Evolutionary conservation across 2,888 invertebrate genomes (phyloP).

Genomic region (Blastobasis adustella): DNA sequence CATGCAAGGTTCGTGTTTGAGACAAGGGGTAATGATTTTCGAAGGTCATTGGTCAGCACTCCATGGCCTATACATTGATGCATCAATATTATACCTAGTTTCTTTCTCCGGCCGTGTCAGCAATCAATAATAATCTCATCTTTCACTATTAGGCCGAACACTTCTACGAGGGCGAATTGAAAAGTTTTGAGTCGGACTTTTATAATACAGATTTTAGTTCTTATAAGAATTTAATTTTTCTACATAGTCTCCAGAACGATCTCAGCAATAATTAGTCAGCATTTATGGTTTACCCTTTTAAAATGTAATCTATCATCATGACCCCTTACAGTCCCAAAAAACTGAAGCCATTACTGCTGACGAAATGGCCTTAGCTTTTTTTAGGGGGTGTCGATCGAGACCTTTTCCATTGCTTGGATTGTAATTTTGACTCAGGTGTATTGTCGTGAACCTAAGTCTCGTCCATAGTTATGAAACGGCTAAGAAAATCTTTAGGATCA

Average conservation of each 20-base stretch:
- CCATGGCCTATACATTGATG: no score
- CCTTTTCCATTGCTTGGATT: constrained; percentile 9
- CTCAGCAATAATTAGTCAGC: constrained; percentile 6
- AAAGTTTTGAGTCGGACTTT: not conserved
- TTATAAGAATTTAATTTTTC: constrained; percentile 5
- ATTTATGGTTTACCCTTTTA: constrained; percentile 8
- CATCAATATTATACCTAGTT: no score
- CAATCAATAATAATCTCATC: no score
- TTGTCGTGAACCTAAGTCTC: not conserved
- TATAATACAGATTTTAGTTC: constrained; percentile 2
- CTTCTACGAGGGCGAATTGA: not conserved
- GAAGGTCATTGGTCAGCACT: no score
- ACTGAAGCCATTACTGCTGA: constrained; percentile 3
- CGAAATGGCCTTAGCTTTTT: constrained; percentile 6
- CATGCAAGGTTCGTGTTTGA: no score
- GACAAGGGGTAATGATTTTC: no score
- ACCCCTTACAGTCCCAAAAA: constrained; percentile 1
- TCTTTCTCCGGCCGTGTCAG: no score
- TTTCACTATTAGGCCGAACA: no score
- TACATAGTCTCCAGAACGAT: constrained; percentile 6
- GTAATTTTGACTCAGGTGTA: constrained; percentile 10
- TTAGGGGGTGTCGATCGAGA: constrained; percentile 1
- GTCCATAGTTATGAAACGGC: no score
- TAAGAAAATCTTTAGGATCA: constrained; percentile 2
- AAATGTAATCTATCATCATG: constrained; percentile 7